Evolutionary conservation across 2,888 invertebrate species (phyloP).

Genomic region (Hypena proboscidalis): DNA sequence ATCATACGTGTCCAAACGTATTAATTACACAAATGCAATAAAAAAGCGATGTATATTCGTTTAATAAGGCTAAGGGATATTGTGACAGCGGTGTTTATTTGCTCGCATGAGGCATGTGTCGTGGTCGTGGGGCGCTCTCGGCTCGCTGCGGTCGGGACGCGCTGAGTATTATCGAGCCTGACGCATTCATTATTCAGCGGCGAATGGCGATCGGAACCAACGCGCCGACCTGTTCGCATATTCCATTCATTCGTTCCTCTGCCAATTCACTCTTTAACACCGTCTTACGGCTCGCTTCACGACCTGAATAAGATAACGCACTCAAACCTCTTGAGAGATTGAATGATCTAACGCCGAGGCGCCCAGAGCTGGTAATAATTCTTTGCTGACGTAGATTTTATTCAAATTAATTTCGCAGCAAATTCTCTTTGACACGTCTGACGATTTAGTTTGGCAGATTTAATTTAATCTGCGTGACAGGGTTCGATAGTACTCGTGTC

Average conservation of each 20-base stretch:
- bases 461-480: not conserved
- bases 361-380: conserved; percentile 50
- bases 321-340: conserved; percentile 66
- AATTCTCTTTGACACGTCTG: conserved; percentile 2
- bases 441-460: conserved; percentile 14
- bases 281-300: conserved; percentile 76
- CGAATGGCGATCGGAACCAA: conserved; percentile 59
- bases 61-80: conserved; percentile 9
- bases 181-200: conserved; percentile 71
- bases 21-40: not conserved
- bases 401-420: conserved; percentile 17
- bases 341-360: conserved; percentile 55
- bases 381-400: conserved; percentile 34
- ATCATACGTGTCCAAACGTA: not conserved
- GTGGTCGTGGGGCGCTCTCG: conserved; percentile 22
- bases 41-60: not conserved
- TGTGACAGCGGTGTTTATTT: conserved; percentile 17
- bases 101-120: conserved; percentile 26
- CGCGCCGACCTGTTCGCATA: conserved; percentile 66
- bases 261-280: conserved; percentile 82
- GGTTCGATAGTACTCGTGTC: no score
- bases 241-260: conserved; percentile 76
- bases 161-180: conserved; percentile 53
- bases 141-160: conserved; percentile 35
- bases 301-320: conserved; percentile 77